Percentiles rank a stretch among this genome's conserved stretches.
Evolutionary conservation across 2,113 vertebrate species (phyloP).

Genomic region (Crypturellus undulatus): DNA sequence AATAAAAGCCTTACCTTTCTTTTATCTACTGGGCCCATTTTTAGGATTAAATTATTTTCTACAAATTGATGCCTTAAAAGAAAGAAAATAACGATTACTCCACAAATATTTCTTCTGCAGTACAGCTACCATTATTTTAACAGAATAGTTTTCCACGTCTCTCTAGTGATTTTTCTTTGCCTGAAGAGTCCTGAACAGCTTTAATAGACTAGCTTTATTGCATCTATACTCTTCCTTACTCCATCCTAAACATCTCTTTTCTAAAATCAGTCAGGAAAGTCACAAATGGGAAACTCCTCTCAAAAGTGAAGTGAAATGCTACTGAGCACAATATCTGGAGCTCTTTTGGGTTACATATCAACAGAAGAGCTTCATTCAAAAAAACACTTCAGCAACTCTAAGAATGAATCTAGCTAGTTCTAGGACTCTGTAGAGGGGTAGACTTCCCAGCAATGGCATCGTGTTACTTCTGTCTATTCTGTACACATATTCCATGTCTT

Average conservation of each 20-base stretch:
- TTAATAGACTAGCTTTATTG: not conserved
- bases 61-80: conserved; percentile 96
- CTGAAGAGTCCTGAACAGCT: not conserved
- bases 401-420: not conserved
- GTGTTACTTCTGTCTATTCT: not conserved
- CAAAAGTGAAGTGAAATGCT: not conserved
- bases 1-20: conserved; percentile 86
- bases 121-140: not conserved
- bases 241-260: not conserved
- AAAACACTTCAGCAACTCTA: not conserved
- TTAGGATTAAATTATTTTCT: conserved; percentile 98
- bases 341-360: not conserved
- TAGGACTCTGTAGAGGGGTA: not conserved
- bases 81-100: not conserved
- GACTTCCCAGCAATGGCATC: not conserved
- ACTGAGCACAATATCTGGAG: not conserved
- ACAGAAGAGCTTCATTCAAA: not conserved
- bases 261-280: not conserved
- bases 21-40: conserved; percentile 99
- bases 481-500: not conserved
- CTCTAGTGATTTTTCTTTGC: not conserved
- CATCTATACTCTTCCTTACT: not conserved
- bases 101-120: not conserved
- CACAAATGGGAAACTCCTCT: not conserved
- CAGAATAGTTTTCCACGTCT: not conserved